Evolutionary conservation across 92 coral and sea anemone species (phyloP).

Genomic region (Diadumene lineata): DNA sequence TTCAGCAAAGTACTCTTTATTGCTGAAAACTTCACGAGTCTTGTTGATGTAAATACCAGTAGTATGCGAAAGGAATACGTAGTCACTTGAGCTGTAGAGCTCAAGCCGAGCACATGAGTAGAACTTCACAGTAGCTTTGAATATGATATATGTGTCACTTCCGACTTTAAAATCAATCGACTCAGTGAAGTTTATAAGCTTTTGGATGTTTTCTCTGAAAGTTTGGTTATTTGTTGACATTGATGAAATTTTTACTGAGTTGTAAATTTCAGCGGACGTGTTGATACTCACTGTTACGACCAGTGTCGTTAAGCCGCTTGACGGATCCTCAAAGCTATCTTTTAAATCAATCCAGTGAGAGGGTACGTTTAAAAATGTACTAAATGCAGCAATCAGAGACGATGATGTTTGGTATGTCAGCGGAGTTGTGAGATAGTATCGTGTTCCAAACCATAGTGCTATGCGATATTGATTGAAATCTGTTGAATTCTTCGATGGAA

Average conservation of each 20-base stretch:
- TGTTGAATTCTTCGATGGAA: neutral
- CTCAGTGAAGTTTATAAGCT: neutral
- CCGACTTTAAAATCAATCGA: neutral
- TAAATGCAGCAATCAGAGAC: neutral
- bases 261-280: too few relatives aligned
- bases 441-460: neutral
- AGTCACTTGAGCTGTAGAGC: conserved; percentile 5
- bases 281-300: neutral
- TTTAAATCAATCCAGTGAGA: neutral
- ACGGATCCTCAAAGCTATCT: neutral
- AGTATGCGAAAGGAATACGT: neutral
- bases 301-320: neutral
- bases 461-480: neutral
- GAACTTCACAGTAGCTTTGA: conserved; percentile 1
- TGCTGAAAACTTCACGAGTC: neutral
- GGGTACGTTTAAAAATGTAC: neutral
- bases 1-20: neutral
- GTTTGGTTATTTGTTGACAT: too few relatives aligned
- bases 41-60: conserved; percentile 10
- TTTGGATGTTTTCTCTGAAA: neutral
- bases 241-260: too few relatives aligned
- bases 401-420: neutral
- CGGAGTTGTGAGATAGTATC: neutral
- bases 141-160: neutral
- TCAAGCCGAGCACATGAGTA: neutral